phyloP scores from a whole-genome alignment of 2,113 vertebrate genomes.

The Chaetodon trifascialis region DNA sequence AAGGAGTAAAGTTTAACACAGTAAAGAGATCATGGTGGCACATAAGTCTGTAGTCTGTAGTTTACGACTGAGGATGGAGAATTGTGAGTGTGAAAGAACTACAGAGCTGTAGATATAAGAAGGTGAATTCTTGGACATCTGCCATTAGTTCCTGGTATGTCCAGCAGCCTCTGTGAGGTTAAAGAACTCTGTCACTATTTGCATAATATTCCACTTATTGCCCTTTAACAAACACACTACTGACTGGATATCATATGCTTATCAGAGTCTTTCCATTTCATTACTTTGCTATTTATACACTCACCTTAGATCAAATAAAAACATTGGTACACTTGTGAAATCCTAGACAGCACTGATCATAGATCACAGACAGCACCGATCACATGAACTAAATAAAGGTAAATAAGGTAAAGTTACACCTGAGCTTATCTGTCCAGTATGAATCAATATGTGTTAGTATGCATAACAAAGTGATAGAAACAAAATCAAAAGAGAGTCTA shows the following conservation, averaged over 20 bases:
- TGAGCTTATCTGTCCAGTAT: not conserved
- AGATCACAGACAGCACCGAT: not conserved
- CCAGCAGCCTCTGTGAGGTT: not conserved
- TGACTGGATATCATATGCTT: not conserved
- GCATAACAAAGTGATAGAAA: not conserved
- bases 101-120: not conserved
- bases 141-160: constrained; percentile 6
- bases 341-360: not conserved
- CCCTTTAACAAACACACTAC: not conserved
- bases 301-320: not conserved
- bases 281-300: not conserved
- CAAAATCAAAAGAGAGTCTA: no score
- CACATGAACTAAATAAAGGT: not conserved
- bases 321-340: not conserved
- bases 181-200: not conserved
- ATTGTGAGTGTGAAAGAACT: not conserved
- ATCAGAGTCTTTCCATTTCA: not conserved
- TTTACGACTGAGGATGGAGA: not conserved
- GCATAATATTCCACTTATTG: not conserved
- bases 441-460: not conserved
- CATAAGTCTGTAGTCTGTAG: not conserved
- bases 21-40: not conserved
- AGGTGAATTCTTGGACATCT: not conserved
- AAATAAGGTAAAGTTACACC: not conserved
- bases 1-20: not conserved